These are phyloP conservation scores for Chrysochloris asiatica DNA, from an alignment of 2,113 vertebrate genomes.

Conservation along the genomic window DNA sequence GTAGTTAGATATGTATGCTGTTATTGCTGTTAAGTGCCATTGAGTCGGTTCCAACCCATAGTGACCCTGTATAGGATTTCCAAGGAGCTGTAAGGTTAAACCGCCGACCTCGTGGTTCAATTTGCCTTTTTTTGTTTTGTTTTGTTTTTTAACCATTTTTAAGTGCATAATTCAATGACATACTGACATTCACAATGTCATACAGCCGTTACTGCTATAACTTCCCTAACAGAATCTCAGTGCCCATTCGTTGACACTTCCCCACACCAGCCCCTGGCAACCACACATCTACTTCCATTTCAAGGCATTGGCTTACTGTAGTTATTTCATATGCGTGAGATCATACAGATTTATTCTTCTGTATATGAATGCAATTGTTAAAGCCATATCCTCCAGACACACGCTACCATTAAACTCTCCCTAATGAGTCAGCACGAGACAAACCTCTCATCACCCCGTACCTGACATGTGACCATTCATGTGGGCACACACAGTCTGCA, in stretches of 20 bases:
- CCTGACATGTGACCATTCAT: neutral
- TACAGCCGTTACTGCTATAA: neutral
- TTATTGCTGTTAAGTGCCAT: no score
- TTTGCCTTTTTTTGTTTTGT: no score
- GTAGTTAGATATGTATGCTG: no score
- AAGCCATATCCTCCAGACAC: neutral
- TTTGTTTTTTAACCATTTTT: neutral
- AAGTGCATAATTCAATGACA: neutral
- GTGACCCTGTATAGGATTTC: no score
- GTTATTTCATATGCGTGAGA: neutral
- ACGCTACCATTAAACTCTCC: neutral
- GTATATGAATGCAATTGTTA: neutral
- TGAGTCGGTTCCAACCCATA: no score
- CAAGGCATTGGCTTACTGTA: neutral
- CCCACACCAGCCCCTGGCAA: neutral
- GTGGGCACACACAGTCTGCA: fast-evolving
- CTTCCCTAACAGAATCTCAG: neutral
- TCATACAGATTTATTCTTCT: neutral
- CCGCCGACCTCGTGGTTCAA: no score
- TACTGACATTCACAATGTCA: neutral
- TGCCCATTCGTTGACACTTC: neutral
- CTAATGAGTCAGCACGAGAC: neutral
- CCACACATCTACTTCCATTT: neutral
- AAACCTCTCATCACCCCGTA: neutral
- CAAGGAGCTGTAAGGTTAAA: no score